Conservation (phyloP, 2,797 vertebrate genomes). For the Acropternis orthonyx region DNA sequence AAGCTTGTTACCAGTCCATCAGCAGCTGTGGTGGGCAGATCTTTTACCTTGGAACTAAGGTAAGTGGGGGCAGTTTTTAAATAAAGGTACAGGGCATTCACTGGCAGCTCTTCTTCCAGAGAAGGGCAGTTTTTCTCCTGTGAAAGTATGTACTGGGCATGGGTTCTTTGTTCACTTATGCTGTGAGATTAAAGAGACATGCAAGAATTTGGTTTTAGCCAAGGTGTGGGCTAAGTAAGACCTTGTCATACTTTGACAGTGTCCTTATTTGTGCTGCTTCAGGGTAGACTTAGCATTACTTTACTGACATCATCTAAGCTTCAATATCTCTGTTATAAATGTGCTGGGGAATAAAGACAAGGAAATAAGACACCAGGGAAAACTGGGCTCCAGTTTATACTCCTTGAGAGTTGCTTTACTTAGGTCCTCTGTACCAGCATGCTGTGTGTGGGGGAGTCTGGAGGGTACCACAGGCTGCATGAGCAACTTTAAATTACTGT, state of each 20-base stretch:
- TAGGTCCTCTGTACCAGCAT: background rate
- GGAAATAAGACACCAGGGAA: background rate
- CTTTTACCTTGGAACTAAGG: slow-evolving; percentile 95
- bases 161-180: background rate
- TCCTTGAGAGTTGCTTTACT: background rate
- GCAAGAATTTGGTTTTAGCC: background rate
- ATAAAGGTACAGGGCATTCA: background rate
- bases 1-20: slow-evolving; percentile 96
- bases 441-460: background rate
- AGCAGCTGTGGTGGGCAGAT: slow-evolving; percentile 91
- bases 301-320: background rate
- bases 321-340: background rate
- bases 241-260: background rate
- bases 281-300: background rate
- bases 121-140: background rate
- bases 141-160: background rate
- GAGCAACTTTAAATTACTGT: background rate
- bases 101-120: background rate
- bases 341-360: background rate
- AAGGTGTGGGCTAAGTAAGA: background rate
- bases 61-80: slow-evolving; percentile 57
- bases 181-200: background rate
- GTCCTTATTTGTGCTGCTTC: background rate
- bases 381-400: background rate
- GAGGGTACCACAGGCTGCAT: background rate